Conservation (phyloP, 2,797 vertebrate species). For the Anableps anableps region DNA sequence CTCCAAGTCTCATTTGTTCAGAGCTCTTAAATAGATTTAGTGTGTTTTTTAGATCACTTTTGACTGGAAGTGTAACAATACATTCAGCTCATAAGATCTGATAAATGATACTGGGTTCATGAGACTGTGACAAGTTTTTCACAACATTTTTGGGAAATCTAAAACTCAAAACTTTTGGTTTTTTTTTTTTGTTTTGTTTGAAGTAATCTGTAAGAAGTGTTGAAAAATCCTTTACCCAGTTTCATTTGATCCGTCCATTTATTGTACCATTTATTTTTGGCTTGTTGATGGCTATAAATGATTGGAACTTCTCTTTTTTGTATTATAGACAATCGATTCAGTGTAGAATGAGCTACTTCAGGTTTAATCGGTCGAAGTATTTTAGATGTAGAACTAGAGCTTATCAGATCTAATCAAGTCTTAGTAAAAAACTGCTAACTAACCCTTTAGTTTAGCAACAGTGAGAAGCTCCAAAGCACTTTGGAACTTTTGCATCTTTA, state of each 20-base stretch:
- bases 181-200: too few species aligned
- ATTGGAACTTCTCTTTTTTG: not conserved
- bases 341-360: not conserved
- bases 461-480: not conserved
- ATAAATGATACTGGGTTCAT: not conserved
- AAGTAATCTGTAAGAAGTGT: not conserved
- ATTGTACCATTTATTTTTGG: not conserved
- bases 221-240: not conserved
- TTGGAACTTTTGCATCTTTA: not conserved
- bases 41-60: not conserved
- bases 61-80: not conserved
- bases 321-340: not conserved
- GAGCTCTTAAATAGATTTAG: not conserved
- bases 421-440: not conserved
- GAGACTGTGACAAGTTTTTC: not conserved
- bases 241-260: not conserved
- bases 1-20: slow-evolving; percentile 1
- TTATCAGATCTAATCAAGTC: too few species aligned
- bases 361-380: not conserved
- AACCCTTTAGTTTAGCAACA: not conserved
- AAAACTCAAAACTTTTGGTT: too few species aligned
- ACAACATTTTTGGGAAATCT: not conserved
- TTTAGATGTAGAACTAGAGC: not conserved
- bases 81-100: not conserved
- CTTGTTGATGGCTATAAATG: not conserved